phyloP scores from a whole-genome alignment of 1,140 invertebrate species.

The Lucilia cuprina region DNA sequence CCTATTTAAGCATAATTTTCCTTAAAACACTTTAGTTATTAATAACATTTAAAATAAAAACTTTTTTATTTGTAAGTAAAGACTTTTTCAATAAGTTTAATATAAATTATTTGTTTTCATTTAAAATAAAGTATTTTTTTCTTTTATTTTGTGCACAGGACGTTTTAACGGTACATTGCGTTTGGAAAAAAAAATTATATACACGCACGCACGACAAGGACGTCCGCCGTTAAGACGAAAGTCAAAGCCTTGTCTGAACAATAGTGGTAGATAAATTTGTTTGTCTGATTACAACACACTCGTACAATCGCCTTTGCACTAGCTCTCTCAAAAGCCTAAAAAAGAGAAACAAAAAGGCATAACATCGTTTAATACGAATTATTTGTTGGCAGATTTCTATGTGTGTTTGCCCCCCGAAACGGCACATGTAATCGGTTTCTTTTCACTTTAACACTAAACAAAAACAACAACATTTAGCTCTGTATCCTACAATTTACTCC shows the following conservation, averaged over 20 bases:
- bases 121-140: not conserved
- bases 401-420: not conserved
- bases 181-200: not conserved
- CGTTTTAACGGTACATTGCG: slow-evolving; percentile 24
- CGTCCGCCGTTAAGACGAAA: slow-evolving; percentile 50
- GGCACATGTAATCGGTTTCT: not conserved
- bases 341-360: not conserved
- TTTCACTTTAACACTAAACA: not conserved
- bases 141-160: not conserved
- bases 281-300: not conserved
- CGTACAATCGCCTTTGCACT: not conserved
- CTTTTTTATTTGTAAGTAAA: not conserved
- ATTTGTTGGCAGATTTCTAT: not conserved
- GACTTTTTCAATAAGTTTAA: not conserved
- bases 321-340: not conserved
- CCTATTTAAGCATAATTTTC: not conserved
- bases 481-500: not conserved
- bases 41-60: not conserved
- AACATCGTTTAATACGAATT: not conserved
- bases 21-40: not conserved
- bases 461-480: not conserved
- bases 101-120: not conserved
- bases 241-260: slow-evolving; percentile 48
- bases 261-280: not conserved
- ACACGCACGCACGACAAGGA: slow-evolving; percentile 51